Evolutionary conservation across 2,888 invertebrate genomes (phyloP), one percentile per base, ranked within the genome.

Genomic region (Andrena bicolor): DNA sequence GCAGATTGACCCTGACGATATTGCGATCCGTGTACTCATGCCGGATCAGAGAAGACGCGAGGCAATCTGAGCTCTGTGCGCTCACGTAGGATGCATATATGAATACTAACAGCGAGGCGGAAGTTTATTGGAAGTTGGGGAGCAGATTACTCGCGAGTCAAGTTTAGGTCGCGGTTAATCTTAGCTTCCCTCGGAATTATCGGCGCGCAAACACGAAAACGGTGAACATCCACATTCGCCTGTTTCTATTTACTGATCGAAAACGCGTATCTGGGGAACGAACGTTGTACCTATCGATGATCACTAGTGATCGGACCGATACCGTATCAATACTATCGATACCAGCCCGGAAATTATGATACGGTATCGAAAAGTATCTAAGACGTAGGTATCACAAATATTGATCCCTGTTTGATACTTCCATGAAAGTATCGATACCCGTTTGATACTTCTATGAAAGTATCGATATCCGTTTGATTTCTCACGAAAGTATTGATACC

Each of bases 1-100:
- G 82, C 86, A 87, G 85, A 83, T 89, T 89, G 89, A 88, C 89
- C 88, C 78, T 75, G 77, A 63, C 86, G 80, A 89, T 90, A 89
- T 90, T 86, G 85, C 89, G 81, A 86, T 86, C 81, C 80, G 69
- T 77, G 79, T 83, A 83, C 76, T 80, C 82, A 60, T 41, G 53
- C 30, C 41, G 35, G 77, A 63, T 80, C 80, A 80, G 85, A 78
- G 86, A 86, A 86, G 85, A 87, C 58, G 74, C 78, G 74, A 79
- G 64, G 77, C 85, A 85, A 87, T 77, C 79, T 75, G 74, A 86
- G 77, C 79, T 87, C 56, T 70, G 56, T 64, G 76, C 76, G 61
- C 64, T 79, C 78, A 35, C 74, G 58, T 58, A 28, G 53, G 56
- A 20, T 64, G 82, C 82, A 83, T 82, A 74, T 82, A 83, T 83